Base-by-base conservation (phyloP, 2,888 invertebrate genomes). In the Taphrorychus bicolor region DNA sequence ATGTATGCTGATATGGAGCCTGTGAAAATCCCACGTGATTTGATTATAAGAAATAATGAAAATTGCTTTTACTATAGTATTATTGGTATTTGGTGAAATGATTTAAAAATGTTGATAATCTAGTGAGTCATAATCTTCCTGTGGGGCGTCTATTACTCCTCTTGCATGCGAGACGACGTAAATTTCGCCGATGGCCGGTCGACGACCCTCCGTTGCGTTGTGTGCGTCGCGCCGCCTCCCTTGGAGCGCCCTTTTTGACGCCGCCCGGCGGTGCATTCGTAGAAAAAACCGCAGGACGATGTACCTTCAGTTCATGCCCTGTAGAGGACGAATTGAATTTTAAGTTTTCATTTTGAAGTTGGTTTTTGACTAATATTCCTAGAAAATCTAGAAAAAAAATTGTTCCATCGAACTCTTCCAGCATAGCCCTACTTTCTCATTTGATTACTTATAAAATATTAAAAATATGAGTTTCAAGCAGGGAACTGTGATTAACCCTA, bases 171-270 rank as follows among this genome's bases (percentile, higher is more conserved):
- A 52, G 51, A 52, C 52, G 59, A 7, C 32, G 59, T 40, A 5
- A 49, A 41, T 18, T 32, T 48, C 49, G 48, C 66, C 66, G 72
- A 16, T 17, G 16, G 69, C 70, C 70, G 67, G 70, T 74, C 73
- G 66, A 68, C 66, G 73, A 74, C 73, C 73, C 67, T 58, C 5
- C 17, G 14, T 17, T 0, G 40, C 17, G 14, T 17, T 0, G 40
- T 40, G 18, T 65, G 71, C 70, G 73, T 62, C 70, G 70, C 75
- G 75, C 70, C 74, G 49, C 63, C 63, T 51, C 66, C 71, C 72
- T 70, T 69, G 45, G 7, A 45, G 16, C 71, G 70, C 72, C 70
- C 69, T 69, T 69, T 70, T 73, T 72, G 70, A 66, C 45, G 45
- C 14, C 45, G 45, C 14, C 32, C 9, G 32, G 32, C 32, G 32